Evolutionary conservation across 2,888 invertebrate genomes (phyloP), one percentile per base, ranked within the genome.

Genomic region (Latrodectus elegans): DNA sequence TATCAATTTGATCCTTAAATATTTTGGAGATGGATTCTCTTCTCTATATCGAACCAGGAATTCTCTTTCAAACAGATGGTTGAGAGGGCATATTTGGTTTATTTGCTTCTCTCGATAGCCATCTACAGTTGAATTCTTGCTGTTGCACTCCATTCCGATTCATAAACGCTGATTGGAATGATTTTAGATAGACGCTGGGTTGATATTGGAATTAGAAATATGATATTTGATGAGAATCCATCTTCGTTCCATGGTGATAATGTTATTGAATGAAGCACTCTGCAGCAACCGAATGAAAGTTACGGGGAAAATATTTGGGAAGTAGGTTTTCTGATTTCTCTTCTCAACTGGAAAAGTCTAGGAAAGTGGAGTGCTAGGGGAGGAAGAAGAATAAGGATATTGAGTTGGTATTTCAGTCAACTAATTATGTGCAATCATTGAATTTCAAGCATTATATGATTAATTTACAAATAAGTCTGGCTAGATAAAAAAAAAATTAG

Each of bases 91-190:
- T 52, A 71, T 71, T 72, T 80, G 80, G 80, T 17, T 72, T 55
- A 67, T 11, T 51, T 80, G 55, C 65, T 38, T 60, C 51, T 52
- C 73, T 73, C 65, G 53, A 55, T 70, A 53, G 14, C 74, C 68
- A 26, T 74, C 73, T 74, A 81, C 67, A 73, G 81, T 67, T 53
- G 67, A 74, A 68, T 74, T 81, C 81, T 60, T 60, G 60, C 10
- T 60, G n/a, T 60, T 11, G 15, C 60, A 60, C 60, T 60, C 11
- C 14, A 60, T 60, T 60, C n/a, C 60, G 60, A 60, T 12, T 60
- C 60, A 60, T 60, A 60, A 60, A 60, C 60, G n/a, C 14, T 3
- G 60, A 15, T 9, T 15, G 60, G 4, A 60, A 60, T 15, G 60
- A 60, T 60, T 60, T n/a, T 60, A 11, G n/a, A n/a, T 12, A 15